Base-by-base conservation (phyloP, 1,140 invertebrate genomes). In the Drosophila seguyi region DNA sequence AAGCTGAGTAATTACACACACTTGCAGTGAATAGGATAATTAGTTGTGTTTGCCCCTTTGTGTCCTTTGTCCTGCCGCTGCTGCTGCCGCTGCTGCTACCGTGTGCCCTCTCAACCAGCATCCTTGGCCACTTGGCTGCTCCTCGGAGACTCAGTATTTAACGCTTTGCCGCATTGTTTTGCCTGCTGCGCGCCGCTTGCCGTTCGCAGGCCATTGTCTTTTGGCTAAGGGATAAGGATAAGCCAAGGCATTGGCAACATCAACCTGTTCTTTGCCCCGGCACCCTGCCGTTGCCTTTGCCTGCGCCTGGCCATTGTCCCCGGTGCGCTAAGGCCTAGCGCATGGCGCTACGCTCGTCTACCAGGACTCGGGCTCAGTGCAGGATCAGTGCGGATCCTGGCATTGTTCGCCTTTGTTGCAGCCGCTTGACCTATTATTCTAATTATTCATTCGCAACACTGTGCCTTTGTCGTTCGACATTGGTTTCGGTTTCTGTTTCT, bases 391-490 rank as follows among this genome's bases (percentile, higher is more conserved):
- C 50, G 72, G 80, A 84, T 83, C 60, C 69, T 22, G 42, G 50
- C 75, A 75, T 82, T 81, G 79, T 76, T n/a, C n/a, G 20, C 53
- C 62, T 88, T 83, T 87, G 75, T 86, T 79, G 66, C 72, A 76
- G 67, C 75, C 62, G 75, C 84, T 88, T 87, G 80, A 87, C 84
- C 84, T 88, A 84, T 84, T 87, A 87, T 87, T 78, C 67, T 87
- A 87, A 87, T 87, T 87, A 87, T 87, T 84, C 73, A 80, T 80
- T 88, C 76, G 84, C 76, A 87, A 87, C 84, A 87, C 83, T 87
- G 83, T 74, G 75, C 71, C 79, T 87, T 86, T 86, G 82, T 86
- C 42, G n/a, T 82, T 27, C 18, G 36, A 0, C 11, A 5, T 48
- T 3, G 47, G 34, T 18, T 67, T 22, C 36, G n/a, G 66, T n/a